A percentile compares a stretch with the other conserved stretches of the same genome.
Conservation (phyloP, 2,797 vertebrate species). For the Sebastes baramenuke region DNA sequence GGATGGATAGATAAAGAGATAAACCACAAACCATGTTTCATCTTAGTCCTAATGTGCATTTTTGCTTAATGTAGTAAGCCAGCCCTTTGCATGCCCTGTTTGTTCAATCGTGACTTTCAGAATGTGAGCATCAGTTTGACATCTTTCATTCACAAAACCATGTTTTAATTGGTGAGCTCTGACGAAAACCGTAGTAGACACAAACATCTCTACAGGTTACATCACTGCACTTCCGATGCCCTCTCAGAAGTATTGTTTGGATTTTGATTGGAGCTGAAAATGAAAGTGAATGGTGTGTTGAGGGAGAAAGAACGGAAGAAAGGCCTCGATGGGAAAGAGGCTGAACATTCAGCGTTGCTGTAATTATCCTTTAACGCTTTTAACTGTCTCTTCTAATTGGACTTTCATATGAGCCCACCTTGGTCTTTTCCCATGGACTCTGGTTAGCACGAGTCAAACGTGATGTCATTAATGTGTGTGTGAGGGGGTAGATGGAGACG, state of each 20-base stretch:
- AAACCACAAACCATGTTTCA: too few relatives aligned
- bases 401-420: conserved; percentile 62
- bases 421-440: conserved; percentile 61
- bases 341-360: conserved; percentile 47
- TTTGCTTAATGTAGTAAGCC: background rate
- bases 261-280: conserved; percentile 47
- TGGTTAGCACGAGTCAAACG: conserved; percentile 57
- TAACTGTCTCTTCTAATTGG: conserved; percentile 69
- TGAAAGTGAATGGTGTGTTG: conserved; percentile 38
- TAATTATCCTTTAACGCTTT: conserved; percentile 62
- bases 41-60: background rate
- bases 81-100: background rate
- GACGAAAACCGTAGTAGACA: background rate
- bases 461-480: conserved; percentile 34
- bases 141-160: background rate
- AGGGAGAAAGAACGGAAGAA: conserved; percentile 11
- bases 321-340: conserved; percentile 38
- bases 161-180: conserved; percentile 3
- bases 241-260: conserved; percentile 37
- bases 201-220: conserved; percentile 7
- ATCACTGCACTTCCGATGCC: background rate
- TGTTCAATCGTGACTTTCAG: conserved; percentile 3
- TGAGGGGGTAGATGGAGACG: conserved; percentile 29
- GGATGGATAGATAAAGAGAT: too few relatives aligned
- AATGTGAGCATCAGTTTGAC: background rate